Evolutionary conservation across 2,797 vertebrate genomes (phyloP), one percentile per base, ranked within the genome.

Genomic region (Acrossocheilus wenchowensis): DNA sequence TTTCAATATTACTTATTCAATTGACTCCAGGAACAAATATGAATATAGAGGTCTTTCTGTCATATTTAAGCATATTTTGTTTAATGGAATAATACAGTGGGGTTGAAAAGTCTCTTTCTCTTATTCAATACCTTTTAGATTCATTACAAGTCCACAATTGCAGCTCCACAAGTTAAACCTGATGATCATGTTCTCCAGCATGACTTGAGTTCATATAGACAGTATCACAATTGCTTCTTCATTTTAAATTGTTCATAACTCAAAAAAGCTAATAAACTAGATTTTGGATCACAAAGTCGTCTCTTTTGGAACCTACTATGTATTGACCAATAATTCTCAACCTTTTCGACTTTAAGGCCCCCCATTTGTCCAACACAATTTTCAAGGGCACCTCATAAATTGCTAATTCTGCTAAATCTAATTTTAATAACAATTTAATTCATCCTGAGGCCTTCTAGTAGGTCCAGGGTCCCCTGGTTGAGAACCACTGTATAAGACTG

Each of bases 121-220:
- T 43, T 36, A 54, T 66, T 48, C 21, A 11, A 73, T 19, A 21
- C 86, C 86, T 85, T 87, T 87, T 73, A 89, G 30, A 92, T 88
- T 91, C 90, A 85, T 92, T 60, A 69, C 12, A 45, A 26, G 23
- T 10, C 8, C 57, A 60, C 4, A 60, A 60, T n/a, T n/a, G 11
- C 10, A 62, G 41, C 41, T 45, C 11, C 23, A n/a, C 4, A 23
- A 19, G 5, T 19, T 8, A 68, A 68, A 36, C 15, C 36, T 66
- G 62, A 66, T 17, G 14, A 6, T 64, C 26, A 66, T 34, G 26
- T 34, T 66, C 62, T 15, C 2, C 12, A 64, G 62, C 62, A 30
- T 30, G 62, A 30, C 26, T 39, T 71, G 19, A 45, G 21, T 73
- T 48, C 1, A 48, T 17, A 73, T 73, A 12, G 41, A 43, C 10